Base-by-base conservation (phyloP, 2,113 vertebrate genomes). In the Lepus europaeus region DNA sequence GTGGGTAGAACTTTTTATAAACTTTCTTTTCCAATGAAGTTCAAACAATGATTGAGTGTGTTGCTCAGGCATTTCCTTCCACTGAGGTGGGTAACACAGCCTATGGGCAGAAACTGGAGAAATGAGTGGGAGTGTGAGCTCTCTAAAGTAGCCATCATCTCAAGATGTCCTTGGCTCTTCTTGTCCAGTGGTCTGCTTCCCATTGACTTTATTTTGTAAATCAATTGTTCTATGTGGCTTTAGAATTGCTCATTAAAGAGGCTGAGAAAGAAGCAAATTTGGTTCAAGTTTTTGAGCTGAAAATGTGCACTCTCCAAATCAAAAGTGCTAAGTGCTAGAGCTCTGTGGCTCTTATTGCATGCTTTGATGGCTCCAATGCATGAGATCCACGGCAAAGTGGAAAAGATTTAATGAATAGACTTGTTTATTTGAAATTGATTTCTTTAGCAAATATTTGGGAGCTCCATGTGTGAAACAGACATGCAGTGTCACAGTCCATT, bases 1-100 rank as follows among this genome's bases (percentile, higher is more conserved):
- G 94, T 94, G 68, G 95, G 90, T 81, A 94, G 83, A 98, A 96
- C 94, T 97, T 97, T 95, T 98, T 97, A 97, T 96, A 95, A 96
- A 93, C 59, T 92, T 97, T 93, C 93, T 93, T 64, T 78, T 82
- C 10, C 33, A 22, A 7, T 63, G 66, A 89, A 86, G 87, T 66
- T 23, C 36, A 49, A 59, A 20, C 5, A n/a, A 29, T 27, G 5
- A 74, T 36, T 49, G 56, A 20, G 61, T 45, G 23, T 10, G 19
- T 53, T 68, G 72, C 29, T 68, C 63, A 33, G 25, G 12, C 20
- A 82, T 11, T n/a, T 68, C 39, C 56, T 19, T 70, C 2, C 22
- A 5, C 22, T 45, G 63, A 79, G 29, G 33, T 49, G 63, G 61
- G 27, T 64, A 80, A 73, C 36, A 29, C 29, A 64, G 51, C 25